Evolutionary conservation across 2,113 vertebrate genomes (phyloP).

Genomic region (Phycodurus eques): DNA sequence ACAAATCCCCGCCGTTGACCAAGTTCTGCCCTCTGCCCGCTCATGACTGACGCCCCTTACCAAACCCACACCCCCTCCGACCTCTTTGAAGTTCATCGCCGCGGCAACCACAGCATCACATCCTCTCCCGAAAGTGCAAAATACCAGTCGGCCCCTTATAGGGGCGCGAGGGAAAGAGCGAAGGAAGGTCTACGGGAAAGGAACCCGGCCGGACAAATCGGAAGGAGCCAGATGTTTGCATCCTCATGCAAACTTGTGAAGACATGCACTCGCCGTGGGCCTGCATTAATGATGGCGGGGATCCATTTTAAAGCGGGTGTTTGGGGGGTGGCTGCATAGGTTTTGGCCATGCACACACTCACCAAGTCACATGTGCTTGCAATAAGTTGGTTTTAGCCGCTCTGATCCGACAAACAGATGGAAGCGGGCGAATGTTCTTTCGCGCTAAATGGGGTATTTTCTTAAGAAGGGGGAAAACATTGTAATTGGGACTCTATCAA

Average conservation of each 20-base stretch:
- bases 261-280: constrained; percentile 51
- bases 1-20: constrained; percentile 63
- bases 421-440: constrained; percentile 16
- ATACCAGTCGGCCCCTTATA: constrained; percentile 8
- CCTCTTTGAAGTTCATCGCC: constrained; percentile 62
- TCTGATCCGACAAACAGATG: constrained; percentile 42
- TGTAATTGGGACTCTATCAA: neutral
- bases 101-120: constrained; percentile 42
- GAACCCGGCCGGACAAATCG: constrained; percentile 31
- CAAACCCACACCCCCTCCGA: neutral
- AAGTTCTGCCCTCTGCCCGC: constrained; percentile 54
- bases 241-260: constrained; percentile 43
- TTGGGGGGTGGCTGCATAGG: constrained; percentile 48
- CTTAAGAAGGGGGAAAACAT: constrained; percentile 6
- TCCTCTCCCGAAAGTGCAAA: constrained; percentile 29
- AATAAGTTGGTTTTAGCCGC: constrained; percentile 56
- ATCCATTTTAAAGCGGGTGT: constrained; percentile 41
- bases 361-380: constrained; percentile 68
- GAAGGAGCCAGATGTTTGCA: constrained; percentile 55
- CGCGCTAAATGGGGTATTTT: constrained; percentile 11
- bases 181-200: constrained; percentile 18
- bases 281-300: constrained; percentile 70
- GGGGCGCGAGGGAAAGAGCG: constrained; percentile 8
- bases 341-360: constrained; percentile 41
- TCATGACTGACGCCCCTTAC: constrained; percentile 40